phyloP scores from a whole-genome alignment of 1,140 invertebrate genomes.

The Drosophila miranda region DNA sequence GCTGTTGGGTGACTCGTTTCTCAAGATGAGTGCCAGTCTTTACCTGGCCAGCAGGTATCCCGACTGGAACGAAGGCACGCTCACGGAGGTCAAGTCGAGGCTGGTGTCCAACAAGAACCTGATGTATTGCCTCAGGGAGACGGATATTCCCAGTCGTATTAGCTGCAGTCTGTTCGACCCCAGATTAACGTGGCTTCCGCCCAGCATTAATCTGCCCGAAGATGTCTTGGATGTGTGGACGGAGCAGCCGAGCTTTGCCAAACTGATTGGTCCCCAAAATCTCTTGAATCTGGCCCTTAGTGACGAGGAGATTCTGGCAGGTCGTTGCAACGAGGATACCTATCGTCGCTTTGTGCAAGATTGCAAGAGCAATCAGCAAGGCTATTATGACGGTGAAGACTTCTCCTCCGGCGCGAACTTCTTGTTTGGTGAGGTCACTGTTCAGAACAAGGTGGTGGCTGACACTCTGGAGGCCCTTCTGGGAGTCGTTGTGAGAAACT shows the following conservation, averaged over 20 bases:
- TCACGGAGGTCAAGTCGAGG: constrained; percentile 89
- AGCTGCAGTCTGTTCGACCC: constrained; percentile 72
- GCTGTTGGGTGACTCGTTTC: constrained; percentile 93
- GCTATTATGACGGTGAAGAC: constrained; percentile 26
- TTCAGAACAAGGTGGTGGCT: constrained; percentile 84
- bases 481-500: constrained; percentile 88
- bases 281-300: constrained; percentile 31
- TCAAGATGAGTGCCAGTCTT: constrained; percentile 90
- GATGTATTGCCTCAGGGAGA: constrained; percentile 85
- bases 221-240: constrained; percentile 51
- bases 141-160: constrained; percentile 60
- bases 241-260: constrained; percentile 18
- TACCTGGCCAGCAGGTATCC: constrained; percentile 89
- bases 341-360: constrained; percentile 35
- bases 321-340: constrained; percentile 17
- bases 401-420: constrained; percentile 52
- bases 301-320: constrained; percentile 44
- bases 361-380: constrained; percentile 35
- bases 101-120: constrained; percentile 93
- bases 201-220: constrained; percentile 81
- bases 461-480: constrained; percentile 93
- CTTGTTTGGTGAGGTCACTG: constrained; percentile 21
- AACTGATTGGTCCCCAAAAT: constrained; percentile 58
- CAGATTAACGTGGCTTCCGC: constrained; percentile 85
- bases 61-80: constrained; percentile 88